Evolutionary conservation across 2,113 vertebrate species (phyloP).

Genomic region (Pelusios castaneus): DNA sequence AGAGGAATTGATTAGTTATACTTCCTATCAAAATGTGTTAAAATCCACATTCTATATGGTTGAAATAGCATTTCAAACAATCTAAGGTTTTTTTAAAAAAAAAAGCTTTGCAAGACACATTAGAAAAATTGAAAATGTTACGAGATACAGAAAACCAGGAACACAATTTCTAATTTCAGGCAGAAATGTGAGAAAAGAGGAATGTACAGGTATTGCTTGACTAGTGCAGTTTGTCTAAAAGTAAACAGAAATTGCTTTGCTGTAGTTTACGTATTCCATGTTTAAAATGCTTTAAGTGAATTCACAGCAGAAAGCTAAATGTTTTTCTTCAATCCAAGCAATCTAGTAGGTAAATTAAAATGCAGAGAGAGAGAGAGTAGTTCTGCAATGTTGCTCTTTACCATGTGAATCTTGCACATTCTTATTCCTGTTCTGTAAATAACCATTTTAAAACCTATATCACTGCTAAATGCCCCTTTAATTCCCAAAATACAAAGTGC

Average conservation of each 20-base stretch:
- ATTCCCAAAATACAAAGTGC: conserved; percentile 37
- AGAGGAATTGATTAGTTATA: neutral
- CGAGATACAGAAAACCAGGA: neutral
- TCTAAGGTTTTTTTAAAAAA: neutral
- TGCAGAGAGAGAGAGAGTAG: conserved; percentile 30
- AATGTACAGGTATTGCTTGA: neutral
- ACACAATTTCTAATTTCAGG: neutral
- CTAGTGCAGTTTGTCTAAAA: conserved; percentile 13
- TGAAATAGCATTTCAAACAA: neutral
- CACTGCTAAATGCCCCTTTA: conserved; percentile 45
- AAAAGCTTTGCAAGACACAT: neutral
- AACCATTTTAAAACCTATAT: conserved; percentile 45
- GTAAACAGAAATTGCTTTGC: neutral
- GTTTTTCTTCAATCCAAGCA: conserved; percentile 14
- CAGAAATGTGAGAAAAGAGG: neutral
- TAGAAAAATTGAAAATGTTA: neutral
- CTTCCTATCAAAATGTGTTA: neutral
- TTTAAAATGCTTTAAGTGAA: conserved; percentile 16
- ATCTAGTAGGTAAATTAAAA: conserved; percentile 12
- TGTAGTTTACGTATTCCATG: conserved; percentile 38
- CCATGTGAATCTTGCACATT: conserved; percentile 38
- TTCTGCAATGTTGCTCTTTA: neutral
- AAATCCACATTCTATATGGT: neutral
- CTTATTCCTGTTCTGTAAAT: conserved; percentile 47
- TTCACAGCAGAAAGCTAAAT: conserved; percentile 48